Evolutionary conservation across 2,113 vertebrate species (phyloP).

Genomic region (Cynopterus brachyotis): DNA sequence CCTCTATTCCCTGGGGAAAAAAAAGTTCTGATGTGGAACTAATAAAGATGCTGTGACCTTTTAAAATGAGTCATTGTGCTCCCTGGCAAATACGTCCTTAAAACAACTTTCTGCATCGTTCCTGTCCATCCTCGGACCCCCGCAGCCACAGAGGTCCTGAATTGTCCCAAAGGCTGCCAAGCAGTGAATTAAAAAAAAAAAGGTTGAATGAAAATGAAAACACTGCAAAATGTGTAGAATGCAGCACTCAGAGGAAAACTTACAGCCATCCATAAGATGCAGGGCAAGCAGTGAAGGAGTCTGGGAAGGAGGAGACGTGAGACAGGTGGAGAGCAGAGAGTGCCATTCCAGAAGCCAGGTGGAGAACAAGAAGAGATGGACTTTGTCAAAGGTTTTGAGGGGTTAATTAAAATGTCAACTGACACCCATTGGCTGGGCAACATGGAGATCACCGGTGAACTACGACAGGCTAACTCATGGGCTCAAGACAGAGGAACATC

Average conservation of each 20-base stretch:
- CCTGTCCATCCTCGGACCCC: not conserved
- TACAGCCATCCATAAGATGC: not conserved
- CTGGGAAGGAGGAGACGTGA: not conserved
- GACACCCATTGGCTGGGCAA: not conserved
- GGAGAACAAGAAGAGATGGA: not conserved
- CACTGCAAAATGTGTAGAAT: not conserved
- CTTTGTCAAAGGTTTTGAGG: not conserved
- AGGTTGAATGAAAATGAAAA: not conserved
- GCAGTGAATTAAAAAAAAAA: not conserved
- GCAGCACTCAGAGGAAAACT: not conserved
- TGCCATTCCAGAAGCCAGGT: not conserved
- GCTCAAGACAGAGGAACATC: not conserved
- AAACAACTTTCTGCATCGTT: not conserved
- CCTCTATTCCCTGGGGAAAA: not conserved
- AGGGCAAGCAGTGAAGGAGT: not conserved
- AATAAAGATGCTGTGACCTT: not conserved
- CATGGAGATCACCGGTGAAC: not conserved
- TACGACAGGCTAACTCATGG: not conserved
- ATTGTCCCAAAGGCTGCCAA: not conserved
- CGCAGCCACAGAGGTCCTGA: not conserved
- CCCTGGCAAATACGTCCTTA: not conserved
- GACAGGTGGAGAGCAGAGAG: not conserved
- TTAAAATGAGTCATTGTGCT: not conserved
- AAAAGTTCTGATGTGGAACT: not conserved
- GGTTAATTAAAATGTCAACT: not conserved